Base-by-base conservation (phyloP, 2,888 invertebrate species). In the Caradrina kadenii region DNA sequence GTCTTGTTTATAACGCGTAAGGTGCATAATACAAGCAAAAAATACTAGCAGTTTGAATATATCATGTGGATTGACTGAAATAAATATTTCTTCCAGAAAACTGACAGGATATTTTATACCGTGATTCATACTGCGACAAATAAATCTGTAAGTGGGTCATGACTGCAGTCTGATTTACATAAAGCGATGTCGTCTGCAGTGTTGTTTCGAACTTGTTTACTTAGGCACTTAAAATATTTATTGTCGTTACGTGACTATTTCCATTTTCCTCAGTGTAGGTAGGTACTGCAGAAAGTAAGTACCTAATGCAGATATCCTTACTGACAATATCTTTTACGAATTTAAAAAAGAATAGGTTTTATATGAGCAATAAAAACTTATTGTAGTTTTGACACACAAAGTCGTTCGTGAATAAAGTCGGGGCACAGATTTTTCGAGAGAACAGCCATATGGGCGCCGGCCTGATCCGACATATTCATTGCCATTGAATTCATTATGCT, bases 121-220 rank as follows among this genome's bases (percentile, higher is more conserved):
- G 84, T 87, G 89, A 89, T 87, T 90, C 88, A 90, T 86, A 85
- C 85, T 89, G 89, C 90, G 89, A 88, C 88, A 88, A 74, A 76
- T 84, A 84, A 22, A 76, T 76, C 68, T 78, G 78, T 79, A 91
- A 91, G 88, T 92, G 78, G 92, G 92, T 91, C 93, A 92, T 80
- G 90, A 91, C 91, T 93, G 92, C 91, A 92, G 90, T 87, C 81
- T 81, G 72, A 92, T 94, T 94, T 89, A 87, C 92, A 92, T 94
- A 90, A 35, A 91, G 82, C 85, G 82, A 88, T 90, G 90, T 91
- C 89, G 88, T 88, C 87, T 90, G 89, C 68, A 73, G 55, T 63
- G 82, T 87, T 87, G 73, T 73, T 86, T 85, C 86, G 81, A 85
- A 84, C 85, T 76, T 84, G 67, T 84, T 83, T 82, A 82, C 79